These are phyloP conservation scores for Rotaria sp. DNA, from an alignment of 2,888 invertebrate species.

Conservation along the genomic window DNA sequence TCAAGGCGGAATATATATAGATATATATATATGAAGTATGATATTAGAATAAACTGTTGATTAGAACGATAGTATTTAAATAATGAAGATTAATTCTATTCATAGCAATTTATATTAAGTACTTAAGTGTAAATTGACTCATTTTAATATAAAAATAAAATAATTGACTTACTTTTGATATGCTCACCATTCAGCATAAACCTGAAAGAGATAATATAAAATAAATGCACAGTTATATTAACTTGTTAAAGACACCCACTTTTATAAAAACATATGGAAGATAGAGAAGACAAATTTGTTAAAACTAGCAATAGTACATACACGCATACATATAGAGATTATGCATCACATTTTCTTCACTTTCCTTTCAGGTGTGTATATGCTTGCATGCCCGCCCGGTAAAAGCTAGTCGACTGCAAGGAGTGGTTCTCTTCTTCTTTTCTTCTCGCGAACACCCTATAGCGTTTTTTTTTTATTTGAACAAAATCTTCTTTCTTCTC, in stretches of 20 bases:
- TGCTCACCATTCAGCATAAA: constrained; percentile 17
- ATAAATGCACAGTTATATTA: background rate
- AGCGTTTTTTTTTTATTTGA: constrained; percentile 10
- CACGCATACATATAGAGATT: background rate
- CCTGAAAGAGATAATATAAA: background rate
- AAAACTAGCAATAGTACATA: background rate
- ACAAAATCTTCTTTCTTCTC: background rate
- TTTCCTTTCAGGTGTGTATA: background rate
- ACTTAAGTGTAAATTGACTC: no score
- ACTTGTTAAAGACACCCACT: background rate
- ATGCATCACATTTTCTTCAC: background rate
- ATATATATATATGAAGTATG: no score
- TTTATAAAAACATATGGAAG: background rate
- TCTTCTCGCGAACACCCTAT: background rate
- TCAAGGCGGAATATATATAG: background rate
- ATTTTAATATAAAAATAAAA: background rate
- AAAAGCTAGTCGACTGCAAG: constrained; percentile 4
- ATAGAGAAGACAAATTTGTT: background rate
- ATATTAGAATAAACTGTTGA: background rate
- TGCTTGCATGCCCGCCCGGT: background rate
- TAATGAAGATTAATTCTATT: no score
- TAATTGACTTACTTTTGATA: background rate
- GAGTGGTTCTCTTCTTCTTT: constrained; percentile 12
- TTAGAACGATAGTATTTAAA: background rate
- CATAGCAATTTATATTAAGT: no score